Percentiles rank a stretch among this genome's conserved stretches.
These are phyloP conservation scores for Aphidius colemani DNA, from an alignment of 2,888 invertebrate species.

Conservation along the genomic window DNA sequence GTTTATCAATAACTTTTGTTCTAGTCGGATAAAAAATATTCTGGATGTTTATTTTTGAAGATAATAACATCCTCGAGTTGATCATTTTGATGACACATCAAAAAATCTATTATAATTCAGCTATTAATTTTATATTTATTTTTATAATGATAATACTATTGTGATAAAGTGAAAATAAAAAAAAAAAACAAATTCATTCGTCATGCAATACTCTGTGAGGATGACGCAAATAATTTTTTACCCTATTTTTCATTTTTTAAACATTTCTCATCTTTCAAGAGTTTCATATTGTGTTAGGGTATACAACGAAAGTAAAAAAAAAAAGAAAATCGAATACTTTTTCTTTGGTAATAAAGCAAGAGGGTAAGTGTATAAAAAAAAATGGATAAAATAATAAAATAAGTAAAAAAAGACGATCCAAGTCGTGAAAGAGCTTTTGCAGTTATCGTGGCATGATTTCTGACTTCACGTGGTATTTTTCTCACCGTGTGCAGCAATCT, in stretches of 20 bases:
- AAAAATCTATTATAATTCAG: too few species aligned
- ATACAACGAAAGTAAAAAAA: slow-evolving; percentile 20
- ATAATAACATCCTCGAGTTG: too few species aligned
- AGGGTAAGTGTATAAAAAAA: slow-evolving; percentile 13
- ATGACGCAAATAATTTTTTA: slow-evolving; percentile 26
- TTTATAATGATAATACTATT: too few species aligned
- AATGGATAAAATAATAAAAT: not conserved
- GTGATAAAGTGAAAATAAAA: not conserved
- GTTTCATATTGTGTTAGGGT: slow-evolving; percentile 7
- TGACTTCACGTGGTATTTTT: slow-evolving; percentile 47
- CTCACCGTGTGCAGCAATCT: slow-evolving; percentile 38
- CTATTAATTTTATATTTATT: too few species aligned
- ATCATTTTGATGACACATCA: too few species aligned
- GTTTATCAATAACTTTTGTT: too few species aligned
- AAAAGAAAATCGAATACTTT: slow-evolving; percentile 19
- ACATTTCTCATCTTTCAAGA: slow-evolving; percentile 6
- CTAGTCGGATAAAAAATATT: too few species aligned
- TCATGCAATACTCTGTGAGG: slow-evolving; percentile 19
- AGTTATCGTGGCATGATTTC: slow-evolving; percentile 40
- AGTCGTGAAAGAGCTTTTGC: slow-evolving; percentile 25
- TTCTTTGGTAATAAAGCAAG: slow-evolving; percentile 19
- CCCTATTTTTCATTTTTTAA: slow-evolving; percentile 9
- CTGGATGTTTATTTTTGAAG: too few species aligned
- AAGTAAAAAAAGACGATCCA: too few species aligned
- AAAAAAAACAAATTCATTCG: slow-evolving; percentile 29